Evolutionary conservation across 2,797 vertebrate species (phyloP), one percentile per base, ranked within the genome.

Genomic region (Lindbergichthys nudifrons): DNA sequence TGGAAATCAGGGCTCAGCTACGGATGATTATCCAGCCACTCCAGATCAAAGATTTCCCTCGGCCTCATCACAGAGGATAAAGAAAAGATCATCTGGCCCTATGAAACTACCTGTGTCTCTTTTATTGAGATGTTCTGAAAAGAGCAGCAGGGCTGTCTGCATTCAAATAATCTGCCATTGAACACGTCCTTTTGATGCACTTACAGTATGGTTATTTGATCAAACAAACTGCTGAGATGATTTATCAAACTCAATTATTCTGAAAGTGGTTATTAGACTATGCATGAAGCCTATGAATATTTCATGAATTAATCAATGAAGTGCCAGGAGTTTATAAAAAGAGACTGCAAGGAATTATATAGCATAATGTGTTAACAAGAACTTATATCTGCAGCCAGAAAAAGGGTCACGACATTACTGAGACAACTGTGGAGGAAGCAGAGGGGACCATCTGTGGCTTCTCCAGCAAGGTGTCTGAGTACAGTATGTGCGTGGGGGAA

Each of bases 1-100:
- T 89, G 85, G 88, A 93, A 92, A 94, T 93, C 90, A 89, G 85
- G 82, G 80, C 89, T 89, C 87, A 89, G 92, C 90, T 82, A 89
- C 67, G 59, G 83, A 89, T 92, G 91, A 94, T 94, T 93, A 94
- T 93, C 90, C 79, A 73, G 78, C 83, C 86, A 84, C 92, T 93
- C 79, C 81, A 93, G 89, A 93, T 95, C 93, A 91, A 90, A 93
- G 85, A 89, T 87, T 84, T 86, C 61, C 65, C 69, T 62, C 18
- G 9, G 78, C 70, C 88, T 92, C 87, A 88, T 91, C 89, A 85
- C 73, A 65, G 67, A 87, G 67, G 68, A 91, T 82, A 75, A 88
- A 89, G 80, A 86, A 81, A 75, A 79, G 73, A 89, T 84, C 21
- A 82, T 82, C 81, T 82, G 47, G 65, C 51, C 58, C 77, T 67